These are phyloP conservation scores for Cyclophora punctaria DNA, from an alignment of 2,888 invertebrate species.

Conservation along the genomic window DNA sequence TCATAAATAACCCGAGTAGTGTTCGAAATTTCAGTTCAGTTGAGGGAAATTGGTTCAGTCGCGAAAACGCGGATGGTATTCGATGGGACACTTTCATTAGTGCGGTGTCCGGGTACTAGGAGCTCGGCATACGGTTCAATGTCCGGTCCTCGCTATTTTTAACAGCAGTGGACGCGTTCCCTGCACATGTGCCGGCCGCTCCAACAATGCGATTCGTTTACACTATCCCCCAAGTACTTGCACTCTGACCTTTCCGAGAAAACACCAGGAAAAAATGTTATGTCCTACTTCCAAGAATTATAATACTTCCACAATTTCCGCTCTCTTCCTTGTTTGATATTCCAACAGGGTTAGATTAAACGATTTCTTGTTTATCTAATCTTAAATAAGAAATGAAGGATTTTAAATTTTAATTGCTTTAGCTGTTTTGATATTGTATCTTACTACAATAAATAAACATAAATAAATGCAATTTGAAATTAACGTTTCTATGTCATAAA, in stretches of 20 bases:
- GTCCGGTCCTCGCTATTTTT: slow-evolving; percentile 68
- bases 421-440: background rate
- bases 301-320: no score
- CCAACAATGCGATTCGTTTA: slow-evolving; percentile 16
- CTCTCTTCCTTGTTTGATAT: no score
- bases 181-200: slow-evolving; percentile 12
- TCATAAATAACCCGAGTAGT: slow-evolving; percentile 19
- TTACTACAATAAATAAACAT: no score
- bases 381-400: no score
- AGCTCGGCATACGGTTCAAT: slow-evolving; percentile 60
- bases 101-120: slow-evolving; percentile 44
- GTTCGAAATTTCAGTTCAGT: slow-evolving; percentile 23
- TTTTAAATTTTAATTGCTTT: background rate
- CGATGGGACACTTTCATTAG: slow-evolving; percentile 65
- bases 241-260: slow-evolving; percentile 4
- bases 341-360: no score
- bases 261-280: background rate
- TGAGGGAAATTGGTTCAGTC: slow-evolving; percentile 49
- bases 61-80: slow-evolving; percentile 44
- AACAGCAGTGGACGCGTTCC: slow-evolving; percentile 32
- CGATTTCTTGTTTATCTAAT: no score
- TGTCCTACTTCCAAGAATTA: no score
- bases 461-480: no score
- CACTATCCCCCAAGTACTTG: slow-evolving; percentile 6
- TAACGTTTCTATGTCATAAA: no score